phyloP scores from a whole-genome alignment of 2,113 vertebrate genomes.

The Aptenodytes patagonicus region DNA sequence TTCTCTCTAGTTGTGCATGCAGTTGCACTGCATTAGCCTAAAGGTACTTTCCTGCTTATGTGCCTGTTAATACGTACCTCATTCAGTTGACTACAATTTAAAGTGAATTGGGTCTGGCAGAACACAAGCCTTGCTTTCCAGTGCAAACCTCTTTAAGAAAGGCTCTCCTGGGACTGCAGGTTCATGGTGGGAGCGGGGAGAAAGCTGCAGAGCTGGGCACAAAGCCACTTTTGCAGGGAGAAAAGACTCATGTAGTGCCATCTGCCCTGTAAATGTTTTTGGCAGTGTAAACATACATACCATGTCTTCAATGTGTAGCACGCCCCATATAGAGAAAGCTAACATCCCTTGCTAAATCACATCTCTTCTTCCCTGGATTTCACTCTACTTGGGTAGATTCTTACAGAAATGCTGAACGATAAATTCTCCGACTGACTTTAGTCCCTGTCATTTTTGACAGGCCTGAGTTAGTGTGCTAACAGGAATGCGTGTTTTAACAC shows the following conservation, averaged over 20 bases:
- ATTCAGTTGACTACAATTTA: background rate
- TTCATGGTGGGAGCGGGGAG: background rate
- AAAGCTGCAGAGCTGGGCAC: conserved; percentile 22
- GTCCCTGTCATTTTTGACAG: background rate
- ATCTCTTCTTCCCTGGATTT: background rate
- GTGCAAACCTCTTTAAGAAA: background rate
- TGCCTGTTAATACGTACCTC: background rate
- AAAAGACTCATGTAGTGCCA: background rate
- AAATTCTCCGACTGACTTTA: background rate
- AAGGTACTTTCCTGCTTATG: background rate
- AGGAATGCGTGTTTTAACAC: background rate
- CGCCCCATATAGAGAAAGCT: background rate
- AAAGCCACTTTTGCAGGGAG: background rate
- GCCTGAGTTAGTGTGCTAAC: background rate
- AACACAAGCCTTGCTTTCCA: background rate
- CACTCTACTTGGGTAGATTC: background rate
- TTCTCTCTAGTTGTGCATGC: background rate
- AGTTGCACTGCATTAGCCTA: background rate
- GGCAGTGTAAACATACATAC: background rate
- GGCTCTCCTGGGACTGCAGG: background rate
- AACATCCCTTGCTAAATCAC: background rate
- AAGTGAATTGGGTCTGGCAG: background rate
- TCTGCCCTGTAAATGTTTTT: conserved; percentile 33
- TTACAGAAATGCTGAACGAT: background rate
- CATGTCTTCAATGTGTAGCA: accelerated